phyloP scores from a whole-genome alignment of 2,888 invertebrate species.

The Chaetoderma sp. region DNA sequence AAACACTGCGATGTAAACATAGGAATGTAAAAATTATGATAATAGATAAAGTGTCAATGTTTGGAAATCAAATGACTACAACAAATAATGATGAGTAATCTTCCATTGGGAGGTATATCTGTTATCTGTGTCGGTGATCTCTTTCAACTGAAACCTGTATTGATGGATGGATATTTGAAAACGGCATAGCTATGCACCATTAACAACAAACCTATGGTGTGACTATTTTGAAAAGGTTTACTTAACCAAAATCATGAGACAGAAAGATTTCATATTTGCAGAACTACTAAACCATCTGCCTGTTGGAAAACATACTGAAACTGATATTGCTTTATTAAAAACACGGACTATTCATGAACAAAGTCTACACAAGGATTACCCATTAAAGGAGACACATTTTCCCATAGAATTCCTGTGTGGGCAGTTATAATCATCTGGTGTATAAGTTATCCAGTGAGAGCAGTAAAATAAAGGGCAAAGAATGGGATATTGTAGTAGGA shows the following conservation, averaged over 20 bases:
- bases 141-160: constrained; percentile 34
- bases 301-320: constrained; percentile 6
- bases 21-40: constrained; percentile 13
- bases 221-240: constrained; percentile 26
- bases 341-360: not conserved
- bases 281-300: constrained; percentile 24
- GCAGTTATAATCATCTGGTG: constrained; percentile 17
- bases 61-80: constrained; percentile 17
- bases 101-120: constrained; percentile 10
- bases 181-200: constrained; percentile 7
- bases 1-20: constrained; percentile 17
- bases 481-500: constrained; percentile 24
- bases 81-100: not conserved
- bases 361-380: constrained; percentile 3
- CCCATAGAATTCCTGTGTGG: constrained; percentile 9
- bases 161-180: constrained; percentile 28
- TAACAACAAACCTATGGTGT: constrained; percentile 33
- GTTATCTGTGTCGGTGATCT: constrained; percentile 34
- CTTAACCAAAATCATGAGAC: constrained; percentile 31
- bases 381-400: constrained; percentile 21
- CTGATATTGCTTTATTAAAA: not conserved
- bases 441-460: not conserved
- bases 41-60: constrained; percentile 32
- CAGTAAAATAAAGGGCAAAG: not conserved
- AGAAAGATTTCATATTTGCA: constrained; percentile 33